Evolutionary conservation across 2,888 invertebrate species (phyloP), one percentile per base, ranked within the genome.

Genomic region (Philereme vetulata): DNA sequence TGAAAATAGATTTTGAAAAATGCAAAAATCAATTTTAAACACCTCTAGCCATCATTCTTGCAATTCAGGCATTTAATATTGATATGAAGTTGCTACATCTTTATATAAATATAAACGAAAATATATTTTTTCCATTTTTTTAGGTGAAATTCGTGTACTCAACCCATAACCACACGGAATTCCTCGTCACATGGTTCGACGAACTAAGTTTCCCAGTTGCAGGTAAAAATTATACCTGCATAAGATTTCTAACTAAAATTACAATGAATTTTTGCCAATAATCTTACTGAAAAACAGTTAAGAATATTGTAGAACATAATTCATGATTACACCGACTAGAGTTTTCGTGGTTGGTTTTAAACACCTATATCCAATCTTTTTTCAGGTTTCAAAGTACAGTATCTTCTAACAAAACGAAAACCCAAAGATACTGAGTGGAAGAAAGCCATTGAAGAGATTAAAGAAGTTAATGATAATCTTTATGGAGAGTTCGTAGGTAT

Each of bases 161-260:
- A 1, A 71, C 72, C 5, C 67, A 70, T 1, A 63, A 67, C 40
- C 36, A 62, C 9, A 56, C 87, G 8, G 49, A 68, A 33, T 72
- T 86, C 8, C 78, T 75, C 40, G 59, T 84, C 4, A 67, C 70
- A 4, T 88, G 86, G 86, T 56, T 70, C 5, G 72, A 74, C 0
- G 76, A 75, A 42, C 60, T 80, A 45, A 52, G 67, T 5, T 87
- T 84, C 59, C 84, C 84, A 11, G 71, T 88, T 0, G 71, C 74
- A 56, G 75, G 88, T 87, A 72, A 77, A 78, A 7, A 4, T 4
- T 7, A 36, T 8, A 36, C 36, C 68, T 9, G 5, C 7, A 46
- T 43, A 21, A 21, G 21, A 2, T 21, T 21, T 21, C 21, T 21
- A 21, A 21, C 21, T 21, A 21, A 21, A 21, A 21, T 21, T 21